Conservation (phyloP, 1,140 invertebrate species). For the Zaprionus gabonicus region DNA sequence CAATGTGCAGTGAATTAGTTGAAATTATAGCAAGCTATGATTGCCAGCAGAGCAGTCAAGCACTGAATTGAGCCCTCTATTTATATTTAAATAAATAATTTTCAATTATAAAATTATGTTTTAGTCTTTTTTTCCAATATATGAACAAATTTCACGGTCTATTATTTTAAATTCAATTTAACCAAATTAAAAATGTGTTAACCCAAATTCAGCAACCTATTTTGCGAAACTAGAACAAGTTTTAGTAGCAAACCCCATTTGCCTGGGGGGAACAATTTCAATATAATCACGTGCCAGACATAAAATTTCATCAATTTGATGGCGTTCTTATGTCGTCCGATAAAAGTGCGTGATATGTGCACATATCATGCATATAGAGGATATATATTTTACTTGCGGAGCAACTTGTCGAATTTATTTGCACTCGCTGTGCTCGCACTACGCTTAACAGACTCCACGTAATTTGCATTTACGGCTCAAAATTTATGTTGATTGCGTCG, state of each 20-base stretch:
- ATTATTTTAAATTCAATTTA: background rate
- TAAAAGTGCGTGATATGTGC: background rate
- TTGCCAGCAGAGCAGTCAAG: no score
- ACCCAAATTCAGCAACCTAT: background rate
- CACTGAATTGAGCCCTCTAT: no score
- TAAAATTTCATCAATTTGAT: background rate
- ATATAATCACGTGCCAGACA: background rate
- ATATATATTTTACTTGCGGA: background rate
- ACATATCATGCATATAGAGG: background rate
- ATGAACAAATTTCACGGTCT: background rate
- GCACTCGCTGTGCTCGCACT: slow-evolving; percentile 4
- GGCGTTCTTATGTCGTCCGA: background rate
- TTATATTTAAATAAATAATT: no score
- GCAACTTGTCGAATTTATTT: slow-evolving; percentile 28
- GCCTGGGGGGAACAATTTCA: background rate
- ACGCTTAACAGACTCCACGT: slow-evolving; percentile 26
- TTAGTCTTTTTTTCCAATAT: no score
- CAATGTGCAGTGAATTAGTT: no score
- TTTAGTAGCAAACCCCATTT: background rate
- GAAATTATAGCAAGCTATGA: no score
- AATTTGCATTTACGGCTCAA: slow-evolving; percentile 40
- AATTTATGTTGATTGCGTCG: slow-evolving; percentile 48
- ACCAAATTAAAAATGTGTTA: background rate
- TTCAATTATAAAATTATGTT: no score
- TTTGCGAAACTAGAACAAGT: background rate